Evolutionary conservation across 2,888 invertebrate genomes (phyloP).

Genomic region (Apeira syringaria): DNA sequence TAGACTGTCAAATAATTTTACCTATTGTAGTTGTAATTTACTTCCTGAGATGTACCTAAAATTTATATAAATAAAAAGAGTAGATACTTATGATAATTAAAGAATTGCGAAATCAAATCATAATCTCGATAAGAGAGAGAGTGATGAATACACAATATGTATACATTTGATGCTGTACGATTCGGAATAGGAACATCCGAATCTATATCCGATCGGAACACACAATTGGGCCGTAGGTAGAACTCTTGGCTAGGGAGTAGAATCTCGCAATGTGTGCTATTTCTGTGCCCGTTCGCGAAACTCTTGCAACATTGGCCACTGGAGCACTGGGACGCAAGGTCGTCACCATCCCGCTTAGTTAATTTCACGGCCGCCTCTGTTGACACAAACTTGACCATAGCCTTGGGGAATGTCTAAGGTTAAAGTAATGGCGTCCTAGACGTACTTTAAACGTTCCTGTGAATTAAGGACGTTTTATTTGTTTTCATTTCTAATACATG

Average conservation of each 20-base stretch:
- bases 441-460: no score
- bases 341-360: conserved; percentile 23
- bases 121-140: no score
- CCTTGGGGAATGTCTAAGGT: background rate
- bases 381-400: conserved; percentile 8
- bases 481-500: no score
- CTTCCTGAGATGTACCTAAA: no score
- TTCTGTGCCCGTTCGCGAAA: conserved; percentile 25
- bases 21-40: no score
- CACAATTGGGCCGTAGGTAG: conserved; percentile 1
- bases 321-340: conserved; percentile 27
- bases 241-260: conserved; percentile 13
- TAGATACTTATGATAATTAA: no score
- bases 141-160: no score
- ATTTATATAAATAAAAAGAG: no score
- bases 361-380: conserved; percentile 21
- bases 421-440: background rate
- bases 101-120: no score
- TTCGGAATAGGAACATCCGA: conserved; percentile 19
- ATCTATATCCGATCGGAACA: conserved; percentile 30
- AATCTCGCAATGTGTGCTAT: conserved; percentile 25
- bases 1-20: no score
- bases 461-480: no score
- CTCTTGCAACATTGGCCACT: conserved; percentile 16
- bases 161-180: no score